Conservation (phyloP, 2,797 vertebrate species). For the Pseudochromis fuscus region DNA sequence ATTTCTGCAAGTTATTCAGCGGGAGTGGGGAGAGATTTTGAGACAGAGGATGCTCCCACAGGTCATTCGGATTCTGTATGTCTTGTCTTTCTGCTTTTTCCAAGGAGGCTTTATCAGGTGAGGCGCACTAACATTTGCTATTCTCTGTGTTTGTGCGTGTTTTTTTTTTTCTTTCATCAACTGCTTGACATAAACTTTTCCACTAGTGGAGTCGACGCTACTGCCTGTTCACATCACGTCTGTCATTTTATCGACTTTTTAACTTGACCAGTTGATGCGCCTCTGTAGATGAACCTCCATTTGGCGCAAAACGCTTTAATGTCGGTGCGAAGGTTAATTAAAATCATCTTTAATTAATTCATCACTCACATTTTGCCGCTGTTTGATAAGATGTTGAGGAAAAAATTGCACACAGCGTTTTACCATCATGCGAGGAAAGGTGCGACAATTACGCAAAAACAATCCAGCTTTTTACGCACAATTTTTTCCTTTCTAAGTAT, state of each 20-base stretch:
- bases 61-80: slow-evolving; percentile 85
- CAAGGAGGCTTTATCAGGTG: slow-evolving; percentile 88
- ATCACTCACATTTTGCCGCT: not conserved
- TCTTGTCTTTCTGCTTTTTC: slow-evolving; percentile 86
- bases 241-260: slow-evolving; percentile 23
- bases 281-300: not conserved
- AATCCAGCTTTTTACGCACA: slow-evolving; percentile 38
- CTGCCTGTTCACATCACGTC: not conserved
- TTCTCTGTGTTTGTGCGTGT: not conserved
- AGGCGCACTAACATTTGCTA: slow-evolving; percentile 44
- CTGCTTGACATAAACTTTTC: slow-evolving; percentile 62
- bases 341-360: not conserved
- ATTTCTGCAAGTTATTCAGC: slow-evolving; percentile 74
- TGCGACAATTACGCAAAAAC: not conserved
- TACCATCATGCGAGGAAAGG: too few species aligned
- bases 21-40: slow-evolving; percentile 72
- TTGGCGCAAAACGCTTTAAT: not conserved
- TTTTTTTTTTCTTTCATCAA: slow-evolving; percentile 15
- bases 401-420: not conserved
- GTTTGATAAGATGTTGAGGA: not conserved
- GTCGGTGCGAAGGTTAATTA: not conserved
- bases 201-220: not conserved
- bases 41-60: slow-evolving; percentile 86
- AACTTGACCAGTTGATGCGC: not conserved
- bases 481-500: too few species aligned